These are phyloP conservation scores for Lithodes maja DNA, from an alignment of 2,888 invertebrate genomes.

Conservation along the genomic window DNA sequence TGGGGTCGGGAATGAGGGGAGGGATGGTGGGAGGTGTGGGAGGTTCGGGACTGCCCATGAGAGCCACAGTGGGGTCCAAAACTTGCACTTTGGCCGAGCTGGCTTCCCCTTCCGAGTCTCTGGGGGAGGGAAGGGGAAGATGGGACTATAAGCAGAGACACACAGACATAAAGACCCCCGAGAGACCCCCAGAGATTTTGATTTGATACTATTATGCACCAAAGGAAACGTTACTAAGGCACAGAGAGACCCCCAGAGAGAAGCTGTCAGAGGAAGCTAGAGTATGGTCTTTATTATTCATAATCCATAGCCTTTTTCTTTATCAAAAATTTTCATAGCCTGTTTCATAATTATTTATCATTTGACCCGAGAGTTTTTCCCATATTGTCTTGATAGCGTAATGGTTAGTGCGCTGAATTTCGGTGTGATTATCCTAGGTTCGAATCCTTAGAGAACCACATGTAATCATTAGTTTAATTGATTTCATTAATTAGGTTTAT, in stretches of 20 bases:
- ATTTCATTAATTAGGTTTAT: no score
- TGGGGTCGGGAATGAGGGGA: slow-evolving; percentile 42
- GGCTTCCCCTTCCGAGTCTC: slow-evolving; percentile 61
- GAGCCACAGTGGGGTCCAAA: slow-evolving; percentile 68
- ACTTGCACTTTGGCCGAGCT: slow-evolving; percentile 66
- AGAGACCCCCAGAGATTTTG: neutral
- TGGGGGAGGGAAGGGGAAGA: slow-evolving; percentile 56
- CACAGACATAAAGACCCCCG: neutral
- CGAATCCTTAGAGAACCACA: no score
- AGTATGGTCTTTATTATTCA: neutral
- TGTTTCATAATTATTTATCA: no score
- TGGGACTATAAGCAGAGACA: neutral
- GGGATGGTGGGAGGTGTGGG: slow-evolving; percentile 54
- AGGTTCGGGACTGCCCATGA: slow-evolving; percentile 62
- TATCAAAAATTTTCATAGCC: no score
- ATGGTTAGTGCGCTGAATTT: no score
- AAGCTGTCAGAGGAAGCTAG: slow-evolving; percentile 30
- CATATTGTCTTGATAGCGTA: no score
- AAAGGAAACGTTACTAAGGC: neutral
- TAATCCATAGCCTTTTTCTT: no score
- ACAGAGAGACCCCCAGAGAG: slow-evolving; percentile 21
- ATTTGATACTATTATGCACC: no score
- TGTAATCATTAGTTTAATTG: no score
- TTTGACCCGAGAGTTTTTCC: no score
- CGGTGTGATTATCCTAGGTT: no score